Base-by-base conservation (phyloP, 2,888 invertebrate species). In the Cheilosia soror region DNA sequence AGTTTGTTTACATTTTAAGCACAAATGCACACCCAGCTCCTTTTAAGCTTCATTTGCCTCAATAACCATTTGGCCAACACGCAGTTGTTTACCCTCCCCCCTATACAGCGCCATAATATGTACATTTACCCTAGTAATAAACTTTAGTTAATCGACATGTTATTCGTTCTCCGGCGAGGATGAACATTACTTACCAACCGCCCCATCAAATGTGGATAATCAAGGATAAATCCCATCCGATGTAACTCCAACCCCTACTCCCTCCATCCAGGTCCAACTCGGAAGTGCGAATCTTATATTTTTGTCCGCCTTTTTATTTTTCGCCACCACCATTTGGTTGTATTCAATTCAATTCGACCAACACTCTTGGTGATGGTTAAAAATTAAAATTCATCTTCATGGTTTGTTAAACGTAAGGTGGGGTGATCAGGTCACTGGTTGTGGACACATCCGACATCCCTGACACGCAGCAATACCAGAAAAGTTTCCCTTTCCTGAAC, bases 381-480 rank as follows among this genome's bases (percentile, higher is more conserved):
- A 73, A 85, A 85, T 85, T 85, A 81, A 85, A 85, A 85, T 72
- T 77, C 85, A 85, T 77, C 85, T 85, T 85, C 85, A 85, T 81
- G 85, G 72, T 60, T 81, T 85, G 76, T 85, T 85, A 55, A 81
- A 81, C 85, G 11, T 77, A 37, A 51, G 47, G 20, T 33, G 47
- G 44, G 40, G 44, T n/a, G 55, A 47, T 68, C 20, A 20, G 62
- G 55, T 11, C 13, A 11, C 20, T 40, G 60, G 29, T 25, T 25
- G 15, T 15, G 20, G 33, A 20, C 42, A 37, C 37, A 37, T 42
- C 63, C 33, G 15, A 68, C 68, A 69, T 53, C 65, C 76, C 58
- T 62, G 63, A 75, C 69, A 79, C 79, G 73, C 75, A 79, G 65
- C 29, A 40, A 68, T 37, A 47, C 79, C 73, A 25, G 33, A 57